Evolutionary conservation across 1,140 invertebrate genomes (phyloP), one percentile per base, ranked within the genome.

Genomic region (Armadillidium nasatum): DNA sequence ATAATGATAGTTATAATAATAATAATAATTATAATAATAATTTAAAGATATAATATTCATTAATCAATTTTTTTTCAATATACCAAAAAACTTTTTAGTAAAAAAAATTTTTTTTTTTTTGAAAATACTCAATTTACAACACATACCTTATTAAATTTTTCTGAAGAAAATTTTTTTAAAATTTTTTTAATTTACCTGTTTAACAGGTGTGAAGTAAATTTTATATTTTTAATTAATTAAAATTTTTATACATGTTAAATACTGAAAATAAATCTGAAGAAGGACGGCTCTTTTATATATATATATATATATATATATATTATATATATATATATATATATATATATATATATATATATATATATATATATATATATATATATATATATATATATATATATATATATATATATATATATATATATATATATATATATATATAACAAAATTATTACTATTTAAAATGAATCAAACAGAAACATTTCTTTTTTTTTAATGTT

Each of bases 351-450:
- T 60, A 60, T 60, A 60, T 60, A 60, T 60, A 60, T 60, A 60
- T 60, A 60, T 60, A 60, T 60, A 60, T 60, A 33, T 33, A 33
- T 33, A 33, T 33, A 33, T 60, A 60, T 60, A 60, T 60, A 60
- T 60, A 60, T 60, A 60, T 60, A 60, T 60, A 60, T 60, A 60
- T 60, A 60, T 19, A 19, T 19, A 19, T 19, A 60, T 60, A 60
- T 60, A 60, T 60, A 60, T 60, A 60, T 60, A 60, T 60, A 60
- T 60, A 60, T 60, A 60, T 60, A 60, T 60, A 60, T 60, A 60
- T 60, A 60, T 60, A 60, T 60, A 60, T 60, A 60, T 60, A 60
- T 60, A 60, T 15, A 15, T 60, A 15, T 60, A 15, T 60, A 13
- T 60, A 19, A 60, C 50, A 60, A 60, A 60, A 60, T 60, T 19